Conservation (phyloP, 2,797 vertebrate genomes). For the Pteropus rufus region DNA sequence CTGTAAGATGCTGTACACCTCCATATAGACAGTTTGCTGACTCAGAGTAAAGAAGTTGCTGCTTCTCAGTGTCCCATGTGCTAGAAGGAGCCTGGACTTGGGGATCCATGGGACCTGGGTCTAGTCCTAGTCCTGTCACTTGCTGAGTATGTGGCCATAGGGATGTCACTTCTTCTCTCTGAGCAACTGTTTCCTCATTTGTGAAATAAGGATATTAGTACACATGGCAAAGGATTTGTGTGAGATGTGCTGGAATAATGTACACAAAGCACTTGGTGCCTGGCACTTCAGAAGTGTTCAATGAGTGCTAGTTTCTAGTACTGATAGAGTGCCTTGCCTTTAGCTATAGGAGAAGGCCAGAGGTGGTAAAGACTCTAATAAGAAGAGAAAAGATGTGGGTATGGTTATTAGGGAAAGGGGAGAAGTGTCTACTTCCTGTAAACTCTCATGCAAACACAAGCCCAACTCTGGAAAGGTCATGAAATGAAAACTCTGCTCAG, state of each 20-base stretch:
- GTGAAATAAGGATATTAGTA: not conserved
- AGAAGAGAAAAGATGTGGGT: not conserved
- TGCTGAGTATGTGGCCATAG: not conserved
- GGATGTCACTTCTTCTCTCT: not conserved
- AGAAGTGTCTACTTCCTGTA: not conserved
- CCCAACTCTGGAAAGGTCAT: not conserved
- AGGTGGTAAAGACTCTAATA: not conserved
- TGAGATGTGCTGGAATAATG: not conserved
- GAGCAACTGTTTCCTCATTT: not conserved
- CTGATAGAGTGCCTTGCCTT: not conserved
- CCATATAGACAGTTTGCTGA: not conserved
- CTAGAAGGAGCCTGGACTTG: not conserved
- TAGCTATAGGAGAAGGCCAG: not conserved
- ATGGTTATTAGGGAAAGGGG: not conserved
- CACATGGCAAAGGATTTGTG: not conserved
- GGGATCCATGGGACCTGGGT: not conserved
- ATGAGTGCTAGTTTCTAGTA: not conserved
- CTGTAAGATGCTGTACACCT: not conserved
- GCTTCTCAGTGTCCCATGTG: not conserved
- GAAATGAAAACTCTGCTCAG: not conserved
- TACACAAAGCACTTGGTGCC: no score
- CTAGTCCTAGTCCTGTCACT: not conserved
- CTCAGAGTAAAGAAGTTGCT: not conserved
- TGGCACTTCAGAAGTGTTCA: not conserved
- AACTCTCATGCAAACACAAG: not conserved